Evolutionary conservation across 2,113 vertebrate genomes (phyloP).

Genomic region (Grantiella picta): DNA sequence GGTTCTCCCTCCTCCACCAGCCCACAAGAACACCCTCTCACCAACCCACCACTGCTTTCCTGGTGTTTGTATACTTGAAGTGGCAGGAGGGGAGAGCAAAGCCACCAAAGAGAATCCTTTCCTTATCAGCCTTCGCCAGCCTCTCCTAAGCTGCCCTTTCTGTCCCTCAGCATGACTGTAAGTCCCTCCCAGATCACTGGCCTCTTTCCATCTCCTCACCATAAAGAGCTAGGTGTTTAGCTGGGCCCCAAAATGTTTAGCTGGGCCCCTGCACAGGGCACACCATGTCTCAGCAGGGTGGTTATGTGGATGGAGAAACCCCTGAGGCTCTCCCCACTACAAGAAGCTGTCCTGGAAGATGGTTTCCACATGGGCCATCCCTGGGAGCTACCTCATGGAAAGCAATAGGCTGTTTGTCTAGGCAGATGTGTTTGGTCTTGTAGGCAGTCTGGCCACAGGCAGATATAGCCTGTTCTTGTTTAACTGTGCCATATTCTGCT

Average conservation of each 20-base stretch:
- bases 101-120: background rate
- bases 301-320: background rate
- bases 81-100: background rate
- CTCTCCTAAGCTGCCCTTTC: background rate
- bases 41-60: background rate
- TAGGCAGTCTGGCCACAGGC: background rate
- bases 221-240: background rate
- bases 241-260: background rate
- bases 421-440: background rate
- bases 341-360: background rate
- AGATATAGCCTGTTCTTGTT: background rate
- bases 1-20: background rate
- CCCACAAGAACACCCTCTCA: background rate
- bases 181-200: background rate
- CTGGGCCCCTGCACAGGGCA: background rate
- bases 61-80: background rate
- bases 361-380: background rate
- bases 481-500: background rate
- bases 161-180: background rate
- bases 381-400: background rate
- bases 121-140: background rate
- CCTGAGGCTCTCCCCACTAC: fast-evolving
- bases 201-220: background rate
- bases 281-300: background rate
- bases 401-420: background rate